Conservation (phyloP, 2,113 vertebrate genomes). For the Chamaetylas fuelleborni region DNA sequence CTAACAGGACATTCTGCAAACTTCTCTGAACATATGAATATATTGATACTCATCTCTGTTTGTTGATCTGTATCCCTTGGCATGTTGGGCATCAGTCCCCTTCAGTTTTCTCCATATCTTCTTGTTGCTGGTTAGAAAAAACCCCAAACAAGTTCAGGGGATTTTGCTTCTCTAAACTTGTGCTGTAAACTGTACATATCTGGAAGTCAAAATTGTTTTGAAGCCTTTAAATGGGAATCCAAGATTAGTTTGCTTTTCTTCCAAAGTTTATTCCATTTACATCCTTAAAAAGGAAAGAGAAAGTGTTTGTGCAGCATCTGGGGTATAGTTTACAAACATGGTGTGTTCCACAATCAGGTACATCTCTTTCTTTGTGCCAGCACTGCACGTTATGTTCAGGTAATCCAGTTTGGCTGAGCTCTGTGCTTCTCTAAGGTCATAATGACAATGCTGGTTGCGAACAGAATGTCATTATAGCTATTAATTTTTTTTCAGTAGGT, state of each 20-base stretch:
- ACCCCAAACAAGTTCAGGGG: accelerated
- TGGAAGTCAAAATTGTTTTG: background rate
- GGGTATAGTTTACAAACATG: background rate
- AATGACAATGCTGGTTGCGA: background rate
- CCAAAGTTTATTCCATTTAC: background rate
- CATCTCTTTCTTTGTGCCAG: background rate
- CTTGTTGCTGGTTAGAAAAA: background rate
- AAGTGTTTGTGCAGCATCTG: background rate
- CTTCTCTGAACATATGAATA: background rate
- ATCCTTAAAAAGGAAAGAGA: background rate
- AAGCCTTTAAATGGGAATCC: background rate
- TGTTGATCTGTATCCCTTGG: background rate
- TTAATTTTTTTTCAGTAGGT: background rate
- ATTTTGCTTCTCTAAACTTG: background rate
- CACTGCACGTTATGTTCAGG: background rate
- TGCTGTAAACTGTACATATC: background rate
- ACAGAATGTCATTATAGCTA: background rate
- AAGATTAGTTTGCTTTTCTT: background rate
- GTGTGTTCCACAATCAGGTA: background rate
- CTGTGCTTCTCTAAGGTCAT: background rate
- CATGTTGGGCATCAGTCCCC: background rate
- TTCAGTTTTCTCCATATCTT: background rate
- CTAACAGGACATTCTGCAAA: background rate
- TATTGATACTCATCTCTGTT: background rate
- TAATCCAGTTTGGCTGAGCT: background rate